Evolutionary conservation across 2,113 vertebrate genomes (phyloP).

Genomic region (Sphyrna mokarran): DNA sequence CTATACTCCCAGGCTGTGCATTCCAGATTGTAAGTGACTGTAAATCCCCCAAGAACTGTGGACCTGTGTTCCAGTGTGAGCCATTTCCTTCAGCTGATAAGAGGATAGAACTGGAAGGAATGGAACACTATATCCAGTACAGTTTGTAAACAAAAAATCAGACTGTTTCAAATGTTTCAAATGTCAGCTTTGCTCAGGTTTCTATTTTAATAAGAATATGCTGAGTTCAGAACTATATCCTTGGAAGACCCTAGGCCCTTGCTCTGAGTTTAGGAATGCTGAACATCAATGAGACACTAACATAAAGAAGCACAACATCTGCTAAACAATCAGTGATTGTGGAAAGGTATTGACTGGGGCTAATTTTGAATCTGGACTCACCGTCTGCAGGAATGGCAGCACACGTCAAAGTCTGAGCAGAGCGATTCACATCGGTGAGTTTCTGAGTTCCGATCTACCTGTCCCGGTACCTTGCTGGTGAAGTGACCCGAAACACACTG

Average conservation of each 20-base stretch:
- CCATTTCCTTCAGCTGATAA: not conserved
- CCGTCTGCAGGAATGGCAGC: no score
- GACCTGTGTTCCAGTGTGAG: not conserved
- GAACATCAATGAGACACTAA: not conserved
- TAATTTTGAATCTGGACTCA: no score
- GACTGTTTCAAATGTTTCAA: no score
- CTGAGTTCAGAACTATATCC: not conserved
- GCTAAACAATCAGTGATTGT: not conserved
- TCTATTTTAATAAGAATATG: not conserved
- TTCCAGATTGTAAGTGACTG: no score
- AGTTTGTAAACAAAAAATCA: not conserved
- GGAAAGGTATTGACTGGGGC: not conserved
- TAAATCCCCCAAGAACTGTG: not conserved
- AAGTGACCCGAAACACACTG: no score
- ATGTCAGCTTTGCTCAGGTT: no score
- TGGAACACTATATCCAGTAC: not conserved
- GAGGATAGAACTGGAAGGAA: not conserved
- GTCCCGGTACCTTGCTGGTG: no score
- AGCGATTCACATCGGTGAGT: no score
- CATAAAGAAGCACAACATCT: not conserved
- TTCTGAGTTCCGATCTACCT: no score
- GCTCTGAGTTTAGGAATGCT: not conserved
- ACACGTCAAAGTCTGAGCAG: no score
- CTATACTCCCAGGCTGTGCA: no score
- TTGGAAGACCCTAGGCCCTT: not conserved